phyloP scores from a whole-genome alignment of 1,140 invertebrate species.

The Phymastichus coffea region DNA sequence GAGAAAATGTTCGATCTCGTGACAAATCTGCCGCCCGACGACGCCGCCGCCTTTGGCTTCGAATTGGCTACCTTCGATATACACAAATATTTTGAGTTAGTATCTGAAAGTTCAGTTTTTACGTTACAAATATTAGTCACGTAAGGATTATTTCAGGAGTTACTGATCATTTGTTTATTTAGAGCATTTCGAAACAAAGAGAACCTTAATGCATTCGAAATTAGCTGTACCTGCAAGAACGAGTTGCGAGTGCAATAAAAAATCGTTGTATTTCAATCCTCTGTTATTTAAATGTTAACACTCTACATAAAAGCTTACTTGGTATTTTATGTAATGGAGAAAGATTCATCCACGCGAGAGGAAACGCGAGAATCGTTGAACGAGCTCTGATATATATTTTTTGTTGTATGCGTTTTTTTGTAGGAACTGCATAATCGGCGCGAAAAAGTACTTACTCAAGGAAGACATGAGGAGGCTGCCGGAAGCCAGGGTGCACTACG shows the following conservation, averaged over 20 bases:
- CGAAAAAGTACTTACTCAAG: constrained; percentile 60
- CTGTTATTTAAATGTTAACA: too few relatives aligned
- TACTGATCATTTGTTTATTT: too few relatives aligned
- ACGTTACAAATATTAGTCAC: background rate
- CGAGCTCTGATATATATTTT: constrained; percentile 12
- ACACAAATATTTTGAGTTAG: constrained; percentile 44
- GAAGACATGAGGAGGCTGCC: constrained; percentile 58
- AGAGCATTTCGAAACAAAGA: background rate
- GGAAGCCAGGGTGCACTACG: constrained; percentile 49
- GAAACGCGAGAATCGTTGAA: too few relatives aligned
- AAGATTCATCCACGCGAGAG: too few relatives aligned
- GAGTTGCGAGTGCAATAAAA: too few relatives aligned
- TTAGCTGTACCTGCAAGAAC: too few relatives aligned
- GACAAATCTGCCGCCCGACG: constrained; percentile 60
- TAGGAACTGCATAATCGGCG: constrained; percentile 57
- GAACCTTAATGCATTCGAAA: too few relatives aligned
- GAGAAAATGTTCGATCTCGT: constrained; percentile 69
- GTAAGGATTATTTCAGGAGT: too few relatives aligned
- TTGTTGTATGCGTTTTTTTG: constrained; percentile 25
- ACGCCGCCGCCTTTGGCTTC: constrained; percentile 67
- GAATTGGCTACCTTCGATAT: constrained; percentile 42
- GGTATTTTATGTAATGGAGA: too few relatives aligned
- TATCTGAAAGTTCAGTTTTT: too few relatives aligned
- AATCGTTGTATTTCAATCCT: too few relatives aligned
- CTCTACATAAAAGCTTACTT: too few relatives aligned